A percentile compares a stretch with the other conserved stretches of the same genome.
phyloP scores from a whole-genome alignment of 2,797 vertebrate species.

The Pachyuromys duprasi region DNA sequence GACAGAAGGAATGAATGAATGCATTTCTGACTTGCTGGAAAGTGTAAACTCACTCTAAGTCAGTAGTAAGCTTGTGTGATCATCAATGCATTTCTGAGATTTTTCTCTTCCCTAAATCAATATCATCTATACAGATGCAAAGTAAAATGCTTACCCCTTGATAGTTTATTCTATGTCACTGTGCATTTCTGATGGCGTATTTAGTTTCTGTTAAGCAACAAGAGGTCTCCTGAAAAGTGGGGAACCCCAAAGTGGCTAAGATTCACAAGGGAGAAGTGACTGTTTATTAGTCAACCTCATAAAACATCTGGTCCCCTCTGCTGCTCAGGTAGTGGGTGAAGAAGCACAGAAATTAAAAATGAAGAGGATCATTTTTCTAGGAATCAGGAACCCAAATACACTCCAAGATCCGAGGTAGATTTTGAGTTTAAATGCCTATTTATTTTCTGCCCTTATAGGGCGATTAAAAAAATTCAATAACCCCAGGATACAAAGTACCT shows the following conservation, averaged over 20 bases:
- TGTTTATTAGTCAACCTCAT: conserved; percentile 57
- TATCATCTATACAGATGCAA: not conserved
- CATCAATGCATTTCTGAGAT: not conserved
- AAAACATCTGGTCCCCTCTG: not conserved
- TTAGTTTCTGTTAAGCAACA: conserved; percentile 60
- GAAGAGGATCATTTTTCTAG: conserved; percentile 29
- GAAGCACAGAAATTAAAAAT: not conserved
- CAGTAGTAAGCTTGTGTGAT: not conserved
- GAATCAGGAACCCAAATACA: not conserved
- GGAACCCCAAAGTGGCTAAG: not conserved
- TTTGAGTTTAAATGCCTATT: not conserved
- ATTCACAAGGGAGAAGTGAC: not conserved
- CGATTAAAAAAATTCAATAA: not conserved
- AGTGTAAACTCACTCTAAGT: not conserved
- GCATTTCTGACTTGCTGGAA: not conserved
- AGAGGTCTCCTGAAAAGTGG: conserved; percentile 62
- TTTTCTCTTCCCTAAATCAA: conserved; percentile 44
- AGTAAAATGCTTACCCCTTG: not conserved
- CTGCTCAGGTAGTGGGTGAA: rapidly evolving
- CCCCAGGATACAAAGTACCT: too few relatives aligned
- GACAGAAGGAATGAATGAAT: not conserved
- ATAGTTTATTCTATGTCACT: not conserved
- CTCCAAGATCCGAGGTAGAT: not conserved
- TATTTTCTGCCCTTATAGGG: not conserved
- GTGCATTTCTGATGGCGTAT: conserved; percentile 47